These are phyloP conservation scores for Biston stratarius DNA, from an alignment of 2,888 invertebrate genomes.

Conservation along the genomic window DNA sequence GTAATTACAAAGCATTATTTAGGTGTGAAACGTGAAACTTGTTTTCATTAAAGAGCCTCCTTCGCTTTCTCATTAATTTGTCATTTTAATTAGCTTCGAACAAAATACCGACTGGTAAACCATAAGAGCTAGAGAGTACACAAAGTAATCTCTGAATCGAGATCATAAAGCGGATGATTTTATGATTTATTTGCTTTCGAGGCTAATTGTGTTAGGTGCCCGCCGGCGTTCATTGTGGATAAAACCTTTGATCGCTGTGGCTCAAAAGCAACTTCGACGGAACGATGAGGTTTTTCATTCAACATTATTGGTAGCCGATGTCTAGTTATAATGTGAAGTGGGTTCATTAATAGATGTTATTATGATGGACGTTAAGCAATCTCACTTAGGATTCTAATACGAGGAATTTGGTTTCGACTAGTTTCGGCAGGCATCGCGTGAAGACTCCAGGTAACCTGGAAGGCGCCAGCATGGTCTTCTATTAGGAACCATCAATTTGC, in stretches of 20 bases:
- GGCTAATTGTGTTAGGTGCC: conserved; percentile 71
- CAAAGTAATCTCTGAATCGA: conserved; percentile 63
- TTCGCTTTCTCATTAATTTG: conserved; percentile 74
- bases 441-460: conserved; percentile 74
- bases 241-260: conserved; percentile 54
- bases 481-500: conserved; percentile 85
- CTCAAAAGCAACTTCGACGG: conserved; percentile 56
- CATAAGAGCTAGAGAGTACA: conserved; percentile 37
- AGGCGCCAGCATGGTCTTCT: conserved; percentile 78
- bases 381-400: conserved; percentile 43
- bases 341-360: conserved; percentile 46
- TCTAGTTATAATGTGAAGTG: conserved; percentile 50
- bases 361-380: conserved; percentile 43
- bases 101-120: conserved; percentile 45
- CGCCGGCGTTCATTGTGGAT: conserved; percentile 61
- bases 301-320: conserved; percentile 54
- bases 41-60: conserved; percentile 65
- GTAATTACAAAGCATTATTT: conserved; percentile 74
- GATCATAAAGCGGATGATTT: conserved; percentile 67
- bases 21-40: conserved; percentile 70
- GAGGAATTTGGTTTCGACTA: conserved; percentile 43
- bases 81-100: conserved; percentile 69
- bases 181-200: conserved; percentile 74
- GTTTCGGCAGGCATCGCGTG: conserved; percentile 68
- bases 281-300: conserved; percentile 55